Evolutionary conservation across 2,888 invertebrate genomes (phyloP).

Genomic region (Anoplius nigerrimus): DNA sequence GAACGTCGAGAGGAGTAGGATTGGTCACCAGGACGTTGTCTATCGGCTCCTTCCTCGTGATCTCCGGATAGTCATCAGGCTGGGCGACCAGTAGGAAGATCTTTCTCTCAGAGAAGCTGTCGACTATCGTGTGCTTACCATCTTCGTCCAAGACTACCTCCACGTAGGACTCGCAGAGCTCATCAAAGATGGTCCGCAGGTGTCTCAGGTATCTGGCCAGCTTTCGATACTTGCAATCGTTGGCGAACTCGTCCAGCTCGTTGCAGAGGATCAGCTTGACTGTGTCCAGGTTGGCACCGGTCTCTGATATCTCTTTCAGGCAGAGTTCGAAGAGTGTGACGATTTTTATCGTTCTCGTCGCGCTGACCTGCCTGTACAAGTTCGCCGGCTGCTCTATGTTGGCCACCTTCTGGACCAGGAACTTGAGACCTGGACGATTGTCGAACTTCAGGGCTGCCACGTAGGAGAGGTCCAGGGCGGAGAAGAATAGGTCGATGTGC

Average conservation of each 20-base stretch:
- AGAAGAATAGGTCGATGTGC: slow-evolving; percentile 84
- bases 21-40: slow-evolving; percentile 24
- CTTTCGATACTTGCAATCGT: slow-evolving; percentile 34
- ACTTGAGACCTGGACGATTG: slow-evolving; percentile 92
- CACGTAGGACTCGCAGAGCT: slow-evolving; percentile 76
- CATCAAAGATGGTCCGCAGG: slow-evolving; percentile 74
- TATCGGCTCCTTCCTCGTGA: slow-evolving; percentile 64
- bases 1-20: slow-evolving; percentile 1
- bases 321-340: slow-evolving; percentile 91
- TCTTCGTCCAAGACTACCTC: slow-evolving; percentile 76
- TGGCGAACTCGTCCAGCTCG: slow-evolving; percentile 25
- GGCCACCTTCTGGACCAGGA: slow-evolving; percentile 94
- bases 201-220: slow-evolving; percentile 62
- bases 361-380: slow-evolving; percentile 93
- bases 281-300: slow-evolving; percentile 62
- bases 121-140: slow-evolving; percentile 72
- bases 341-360: slow-evolving; percentile 92
- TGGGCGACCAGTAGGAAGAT: slow-evolving; percentile 79
- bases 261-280: slow-evolving; percentile 57
- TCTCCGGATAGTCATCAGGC: slow-evolving; percentile 77
- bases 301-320: slow-evolving; percentile 80
- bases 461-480: slow-evolving; percentile 89
- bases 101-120: slow-evolving; percentile 76
- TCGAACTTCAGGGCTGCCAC: slow-evolving; percentile 91
- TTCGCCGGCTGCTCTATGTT: slow-evolving; percentile 91